These are phyloP conservation scores for Marmota flaviventris DNA, from an alignment of 2,113 vertebrate genomes.

Conservation along the genomic window DNA sequence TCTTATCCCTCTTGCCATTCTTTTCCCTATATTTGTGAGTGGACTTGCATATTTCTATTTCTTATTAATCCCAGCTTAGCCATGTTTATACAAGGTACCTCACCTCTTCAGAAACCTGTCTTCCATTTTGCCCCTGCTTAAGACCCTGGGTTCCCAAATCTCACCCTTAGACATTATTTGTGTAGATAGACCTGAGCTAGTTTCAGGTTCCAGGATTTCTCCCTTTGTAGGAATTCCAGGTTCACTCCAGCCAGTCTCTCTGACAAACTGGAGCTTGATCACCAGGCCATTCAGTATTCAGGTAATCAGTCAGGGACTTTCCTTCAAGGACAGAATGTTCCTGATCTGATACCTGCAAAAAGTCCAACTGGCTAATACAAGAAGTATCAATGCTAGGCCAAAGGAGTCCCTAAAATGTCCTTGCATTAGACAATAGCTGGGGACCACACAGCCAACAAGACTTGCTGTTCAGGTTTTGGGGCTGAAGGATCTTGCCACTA, in stretches of 20 bases:
- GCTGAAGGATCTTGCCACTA: background rate
- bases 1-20: background rate
- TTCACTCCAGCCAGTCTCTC: background rate
- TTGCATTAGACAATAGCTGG: background rate
- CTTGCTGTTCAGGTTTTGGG: background rate
- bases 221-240: background rate
- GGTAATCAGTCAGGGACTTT: background rate
- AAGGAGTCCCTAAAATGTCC: background rate
- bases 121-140: background rate
- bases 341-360: background rate
- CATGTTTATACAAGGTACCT: background rate
- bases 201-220: background rate
- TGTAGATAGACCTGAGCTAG: background rate
- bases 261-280: background rate
- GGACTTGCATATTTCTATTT: slow-evolving; percentile 1
- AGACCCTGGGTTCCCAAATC: background rate
- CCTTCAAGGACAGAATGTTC: background rate
- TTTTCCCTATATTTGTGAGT: background rate
- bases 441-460: background rate
- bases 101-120: background rate
- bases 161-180: background rate
- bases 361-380: background rate
- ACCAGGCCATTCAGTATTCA: background rate
- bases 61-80: background rate
- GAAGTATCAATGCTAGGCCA: background rate